Percentiles rank a stretch among this genome's conserved stretches.
phyloP scores from a whole-genome alignment of 2,113 vertebrate genomes.

The Hemiprocne comata region DNA sequence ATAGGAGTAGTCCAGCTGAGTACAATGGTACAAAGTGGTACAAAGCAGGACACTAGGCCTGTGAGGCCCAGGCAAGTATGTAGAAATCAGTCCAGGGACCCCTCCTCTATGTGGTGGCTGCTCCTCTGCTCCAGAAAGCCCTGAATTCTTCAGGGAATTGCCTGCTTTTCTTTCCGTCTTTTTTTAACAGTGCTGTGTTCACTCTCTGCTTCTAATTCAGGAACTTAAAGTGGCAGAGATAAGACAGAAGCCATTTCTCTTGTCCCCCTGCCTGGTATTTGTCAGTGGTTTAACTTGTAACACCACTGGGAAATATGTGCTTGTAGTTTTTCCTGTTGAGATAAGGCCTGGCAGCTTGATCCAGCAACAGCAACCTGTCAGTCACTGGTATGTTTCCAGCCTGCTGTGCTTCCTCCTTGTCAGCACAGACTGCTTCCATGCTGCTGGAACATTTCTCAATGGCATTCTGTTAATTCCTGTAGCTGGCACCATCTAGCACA shows the following conservation, averaged over 20 bases:
- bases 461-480: conserved; percentile 17
- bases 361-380: conserved; percentile 17
- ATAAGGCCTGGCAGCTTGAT: conserved; percentile 33
- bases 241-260: not conserved
- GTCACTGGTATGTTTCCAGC: not conserved
- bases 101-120: not conserved
- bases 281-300: not conserved
- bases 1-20: not conserved
- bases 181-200: not conserved
- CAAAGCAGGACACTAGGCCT: not conserved
- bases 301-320: not conserved
- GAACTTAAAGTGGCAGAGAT: not conserved
- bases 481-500: conserved; percentile 39
- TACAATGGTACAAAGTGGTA: not conserved
- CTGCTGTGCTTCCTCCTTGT: not conserved
- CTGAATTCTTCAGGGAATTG: not conserved
- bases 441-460: conserved; percentile 6
- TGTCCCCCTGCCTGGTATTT: not conserved
- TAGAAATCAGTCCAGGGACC: not conserved
- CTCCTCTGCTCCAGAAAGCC: not conserved
- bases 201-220: conserved; percentile 25
- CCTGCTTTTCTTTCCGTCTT: not conserved
- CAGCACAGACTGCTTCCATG: not conserved
- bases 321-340: conserved; percentile 18
- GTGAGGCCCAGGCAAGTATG: not conserved